Conservation (phyloP, 2,888 invertebrate species). For the Phymatocera aterrima region DNA sequence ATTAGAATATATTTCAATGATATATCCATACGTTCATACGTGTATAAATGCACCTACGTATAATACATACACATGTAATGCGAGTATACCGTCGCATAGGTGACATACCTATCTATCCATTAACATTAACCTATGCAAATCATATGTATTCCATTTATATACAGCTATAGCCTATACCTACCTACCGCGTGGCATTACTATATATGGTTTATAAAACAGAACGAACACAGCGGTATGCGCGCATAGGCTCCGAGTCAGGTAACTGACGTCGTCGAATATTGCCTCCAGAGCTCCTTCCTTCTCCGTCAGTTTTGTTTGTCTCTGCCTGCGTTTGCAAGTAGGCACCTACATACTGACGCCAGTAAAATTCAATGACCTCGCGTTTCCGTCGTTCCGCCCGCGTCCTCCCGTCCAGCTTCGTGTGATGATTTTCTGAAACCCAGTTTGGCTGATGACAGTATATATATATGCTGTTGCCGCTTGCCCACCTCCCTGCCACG, state of each 20-base stretch:
- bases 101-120: neutral
- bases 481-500: neutral
- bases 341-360: neutral
- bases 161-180: too few species aligned
- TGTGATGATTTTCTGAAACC: conserved; percentile 40
- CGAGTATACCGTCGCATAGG: neutral
- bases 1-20: too few species aligned
- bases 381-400: too few species aligned
- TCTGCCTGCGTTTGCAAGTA: neutral
- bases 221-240: too few species aligned
- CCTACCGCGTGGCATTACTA: conserved; percentile 19
- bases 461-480: conserved; percentile 34
- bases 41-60: neutral
- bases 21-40: too few species aligned
- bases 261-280: conserved; percentile 20
- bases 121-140: conserved; percentile 34
- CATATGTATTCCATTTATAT: conserved; percentile 1
- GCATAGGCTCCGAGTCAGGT: too few species aligned
- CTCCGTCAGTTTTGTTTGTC: neutral
- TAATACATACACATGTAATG: neutral
- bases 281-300: neutral
- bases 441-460: conserved; percentile 44
- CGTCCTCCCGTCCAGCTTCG: too few species aligned
- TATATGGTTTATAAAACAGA: neutral
- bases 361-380: conserved; percentile 43